Evolutionary conservation across 2,113 vertebrate species (phyloP).

Genomic region (Amia ocellicauda): DNA sequence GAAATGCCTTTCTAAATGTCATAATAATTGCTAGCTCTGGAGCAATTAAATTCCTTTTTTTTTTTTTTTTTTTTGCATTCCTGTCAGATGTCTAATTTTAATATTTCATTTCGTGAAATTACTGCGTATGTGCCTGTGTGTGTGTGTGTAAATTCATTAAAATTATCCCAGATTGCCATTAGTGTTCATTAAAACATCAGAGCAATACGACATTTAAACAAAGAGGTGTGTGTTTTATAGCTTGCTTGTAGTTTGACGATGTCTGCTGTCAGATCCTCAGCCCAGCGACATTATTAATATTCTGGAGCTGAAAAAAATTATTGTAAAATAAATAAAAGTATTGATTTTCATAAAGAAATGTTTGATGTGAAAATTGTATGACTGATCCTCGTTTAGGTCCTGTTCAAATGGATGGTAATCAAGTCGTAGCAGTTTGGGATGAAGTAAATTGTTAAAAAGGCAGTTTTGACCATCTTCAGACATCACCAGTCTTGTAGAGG

Average conservation of each 20-base stretch:
- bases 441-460: too few species aligned
- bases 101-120: constrained; percentile 47
- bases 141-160: constrained; percentile 60
- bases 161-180: constrained; percentile 66
- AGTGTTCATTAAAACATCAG: constrained; percentile 64
- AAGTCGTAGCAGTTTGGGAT: too few species aligned
- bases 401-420: too few species aligned
- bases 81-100: constrained; percentile 60
- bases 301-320: not conserved
- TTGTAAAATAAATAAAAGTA: not conserved
- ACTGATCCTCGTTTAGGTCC: too few species aligned
- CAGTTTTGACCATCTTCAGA: not conserved
- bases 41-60: constrained; percentile 65
- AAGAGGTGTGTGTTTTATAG: constrained; percentile 47
- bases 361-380: too few species aligned
- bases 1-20: constrained; percentile 60
- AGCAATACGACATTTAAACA: constrained; percentile 64
- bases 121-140: constrained; percentile 45
- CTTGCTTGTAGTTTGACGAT: constrained; percentile 26
- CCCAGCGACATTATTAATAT: too few species aligned
- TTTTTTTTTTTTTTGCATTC: constrained; percentile 49
- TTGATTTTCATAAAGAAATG: not conserved
- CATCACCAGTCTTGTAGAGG: constrained; percentile 1
- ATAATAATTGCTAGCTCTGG: constrained; percentile 67
- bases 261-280: not conserved